Evolutionary conservation across 2,113 vertebrate species (phyloP), one percentile per base, ranked within the genome.

Genomic region (Ammodytes dubius): DNA sequence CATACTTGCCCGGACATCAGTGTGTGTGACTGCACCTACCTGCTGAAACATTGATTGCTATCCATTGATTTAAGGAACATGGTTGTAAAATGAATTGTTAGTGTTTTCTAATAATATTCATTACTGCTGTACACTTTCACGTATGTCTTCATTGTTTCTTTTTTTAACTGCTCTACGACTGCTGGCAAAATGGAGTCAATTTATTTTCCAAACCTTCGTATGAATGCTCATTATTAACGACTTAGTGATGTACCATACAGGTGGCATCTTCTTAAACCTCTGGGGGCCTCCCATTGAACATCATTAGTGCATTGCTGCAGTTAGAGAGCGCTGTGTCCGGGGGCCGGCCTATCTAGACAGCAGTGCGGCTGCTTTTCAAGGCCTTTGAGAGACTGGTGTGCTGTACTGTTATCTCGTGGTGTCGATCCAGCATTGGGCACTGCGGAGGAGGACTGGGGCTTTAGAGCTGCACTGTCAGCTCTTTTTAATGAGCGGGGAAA

Each of bases 401-500:
- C 83, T 75, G 74, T 81, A 75, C 86, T 83, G 60, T 84, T 85
- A 75, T 87, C 81, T 80, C 71, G 83, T 89, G 85, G 81, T 88
- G 87, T 90, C 75, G 87, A 92, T 92, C 87, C 88, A 89, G 77
- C 63, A 64, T 27, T 72, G 87, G 86, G 84, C 88, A 90, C 84
- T 91, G 91, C 89, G 64, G 87, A 89, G 90, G 87, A 89, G 77
- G 81, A 86, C 78, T 76, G 81, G 81, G 87, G 79, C 81, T 86
- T 84, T 64, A 53, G 69, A 53, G 81, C 79, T 88, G 91, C 88
- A 87, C 65, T 42, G 87, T 94, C 93, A 94, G 93, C 93, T 88
- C 76, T 93, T 94, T 93, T 47, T 90, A 91, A 94, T 92, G 88
- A 94, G 86, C 60, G 2, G 87, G 83, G 88, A 91, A 85, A 86